Base-by-base conservation (phyloP, 1,140 invertebrate species). In the Nephila pilipes region DNA sequence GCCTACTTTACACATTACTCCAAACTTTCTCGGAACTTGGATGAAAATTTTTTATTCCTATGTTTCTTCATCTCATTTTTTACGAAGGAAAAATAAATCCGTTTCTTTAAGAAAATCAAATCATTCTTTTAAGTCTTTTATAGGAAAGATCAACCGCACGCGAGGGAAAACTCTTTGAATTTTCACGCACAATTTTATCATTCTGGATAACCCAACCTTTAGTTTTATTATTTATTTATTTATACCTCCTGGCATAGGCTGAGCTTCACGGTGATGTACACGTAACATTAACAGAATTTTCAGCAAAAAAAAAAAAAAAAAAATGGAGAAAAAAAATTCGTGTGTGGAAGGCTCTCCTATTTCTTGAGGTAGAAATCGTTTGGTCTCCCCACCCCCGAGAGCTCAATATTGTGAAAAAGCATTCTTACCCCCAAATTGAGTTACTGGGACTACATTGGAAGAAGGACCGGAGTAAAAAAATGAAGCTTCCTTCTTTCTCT, bases 381-480 rank as follows among this genome's bases (percentile, higher is more conserved):
- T 69, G 36, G 14, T 25, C 18, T 46, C 32, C 29, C 87, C 14
- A n/a, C 32, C 22, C 63, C 87, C 12, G 16, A 85, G 85, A 65
- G 60, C 63, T 55, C 63, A 88, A 88, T 88, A 88, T 69, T 88
- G 60, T 88, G 63, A 32, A 87, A 55, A 36, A 57, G 60, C 60
- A 69, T 88, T 69, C 63, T 75, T 69, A 65, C 60, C 32, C 14
- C 63, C 0, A 88, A 88, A 88, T 88, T 88, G 87, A 88, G 87
- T 88, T 88, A 88, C 87, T 65, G 55, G 55, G 85, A 46, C 18
- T 81, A n/a, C 87, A 46, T 69, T 69, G 85, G 57, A 38, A 60
- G 85, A 63, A 18, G n/a, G 18, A 55, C 2, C 16, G 55, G 46
- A 6, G 46, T 10, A n/a, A 65, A 63, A 69, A 69, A 69, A 69